These are phyloP conservation scores for Nemapogon koenigi DNA, from an alignment of 2,888 invertebrate species.

Conservation along the genomic window DNA sequence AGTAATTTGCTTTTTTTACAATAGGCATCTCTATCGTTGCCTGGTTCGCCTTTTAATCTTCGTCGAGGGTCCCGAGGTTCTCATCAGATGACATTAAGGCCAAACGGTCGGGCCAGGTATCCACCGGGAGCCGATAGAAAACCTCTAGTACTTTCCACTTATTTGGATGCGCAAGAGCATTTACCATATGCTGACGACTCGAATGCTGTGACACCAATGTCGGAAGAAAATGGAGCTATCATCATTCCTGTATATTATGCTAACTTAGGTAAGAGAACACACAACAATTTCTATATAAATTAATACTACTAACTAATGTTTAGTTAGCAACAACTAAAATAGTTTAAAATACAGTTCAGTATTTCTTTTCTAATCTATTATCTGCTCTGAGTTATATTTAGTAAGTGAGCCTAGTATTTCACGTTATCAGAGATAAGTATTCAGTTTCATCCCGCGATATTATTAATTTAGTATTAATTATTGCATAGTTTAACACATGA, in stretches of 20 bases:
- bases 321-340: too few relatives aligned
- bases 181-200: constrained; percentile 97
- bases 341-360: too few relatives aligned
- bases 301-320: too few relatives aligned
- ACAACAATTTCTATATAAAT: too few relatives aligned
- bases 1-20: constrained; percentile 18
- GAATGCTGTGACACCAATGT: constrained; percentile 96
- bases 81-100: constrained; percentile 88
- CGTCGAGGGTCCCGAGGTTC: constrained; percentile 90
- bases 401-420: too few relatives aligned
- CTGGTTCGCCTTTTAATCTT: constrained; percentile 95
- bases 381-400: too few relatives aligned
- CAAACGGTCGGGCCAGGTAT: constrained; percentile 80
- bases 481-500: too few relatives aligned
- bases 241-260: constrained; percentile 91
- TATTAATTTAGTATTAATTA: too few relatives aligned
- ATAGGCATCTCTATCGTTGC: constrained; percentile 95
- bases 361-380: too few relatives aligned
- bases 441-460: too few relatives aligned
- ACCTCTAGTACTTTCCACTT: constrained; percentile 92
- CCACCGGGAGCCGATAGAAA: constrained; percentile 89
- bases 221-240: constrained; percentile 95
- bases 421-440: too few relatives aligned
- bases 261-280: constrained; percentile 79
- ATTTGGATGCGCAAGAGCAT: constrained; percentile 93